phyloP scores from a whole-genome alignment of 2,797 vertebrate genomes.

The Meda fulgida region DNA sequence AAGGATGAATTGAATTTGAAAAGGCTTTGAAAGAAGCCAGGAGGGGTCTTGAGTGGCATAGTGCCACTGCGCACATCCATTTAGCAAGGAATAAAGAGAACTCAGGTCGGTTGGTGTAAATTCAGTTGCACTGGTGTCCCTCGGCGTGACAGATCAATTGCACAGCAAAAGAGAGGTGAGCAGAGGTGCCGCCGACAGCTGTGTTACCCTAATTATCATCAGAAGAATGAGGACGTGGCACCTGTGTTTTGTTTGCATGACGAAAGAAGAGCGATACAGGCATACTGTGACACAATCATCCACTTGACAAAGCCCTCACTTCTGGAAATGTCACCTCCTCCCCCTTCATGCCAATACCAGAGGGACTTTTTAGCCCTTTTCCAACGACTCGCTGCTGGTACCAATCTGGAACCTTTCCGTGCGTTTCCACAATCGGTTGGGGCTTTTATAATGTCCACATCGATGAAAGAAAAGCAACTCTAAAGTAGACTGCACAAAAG shows the following conservation, averaged over 20 bases:
- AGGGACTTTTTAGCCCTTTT: not conserved
- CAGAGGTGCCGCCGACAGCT: slow-evolving; percentile 66
- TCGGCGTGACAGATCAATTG: slow-evolving; percentile 63
- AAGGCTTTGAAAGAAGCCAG: slow-evolving; percentile 4
- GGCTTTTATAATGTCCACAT: not conserved
- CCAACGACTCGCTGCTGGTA: not conserved
- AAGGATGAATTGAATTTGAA: slow-evolving; percentile 42
- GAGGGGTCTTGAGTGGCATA: slow-evolving; percentile 24
- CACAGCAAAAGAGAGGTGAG: slow-evolving; percentile 64
- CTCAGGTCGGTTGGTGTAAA: slow-evolving; percentile 56
- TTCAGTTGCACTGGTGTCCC: slow-evolving; percentile 27
- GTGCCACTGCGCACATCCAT: slow-evolving; percentile 8
- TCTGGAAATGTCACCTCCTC: slow-evolving; percentile 14
- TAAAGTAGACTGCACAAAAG: not conserved
- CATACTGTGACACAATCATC: slow-evolving; percentile 8
- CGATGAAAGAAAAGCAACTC: not conserved
- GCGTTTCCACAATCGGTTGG: not conserved
- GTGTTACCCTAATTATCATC: slow-evolving; percentile 69
- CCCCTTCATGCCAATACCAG: not conserved
- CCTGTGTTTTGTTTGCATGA: slow-evolving; percentile 64
- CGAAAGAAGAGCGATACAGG: slow-evolving; percentile 34
- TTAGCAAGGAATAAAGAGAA: slow-evolving; percentile 31
- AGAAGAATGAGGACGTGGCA: slow-evolving; percentile 59
- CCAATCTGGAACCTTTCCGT: not conserved
- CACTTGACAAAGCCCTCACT: slow-evolving; percentile 20